These are phyloP conservation scores for Aphidius ervi DNA, from an alignment of 1,140 invertebrate genomes.

Conservation along the genomic window DNA sequence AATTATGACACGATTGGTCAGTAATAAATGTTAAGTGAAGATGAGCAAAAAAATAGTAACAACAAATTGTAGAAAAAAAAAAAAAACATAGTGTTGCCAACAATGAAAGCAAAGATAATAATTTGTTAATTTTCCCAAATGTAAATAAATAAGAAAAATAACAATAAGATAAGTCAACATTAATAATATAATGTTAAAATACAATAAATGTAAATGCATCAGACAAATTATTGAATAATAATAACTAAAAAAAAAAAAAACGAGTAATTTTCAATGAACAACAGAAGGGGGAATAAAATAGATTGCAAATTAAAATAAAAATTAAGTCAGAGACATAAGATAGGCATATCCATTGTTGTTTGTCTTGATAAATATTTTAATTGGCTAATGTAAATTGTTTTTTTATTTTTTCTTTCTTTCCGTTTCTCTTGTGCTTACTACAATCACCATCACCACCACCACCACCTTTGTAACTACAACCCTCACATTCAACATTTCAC, in stretches of 20 bases:
- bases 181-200: too few relatives aligned
- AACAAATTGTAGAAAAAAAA: too few relatives aligned
- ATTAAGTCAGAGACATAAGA: constrained; percentile 10
- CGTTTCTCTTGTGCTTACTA: too few relatives aligned
- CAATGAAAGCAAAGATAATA: too few relatives aligned
- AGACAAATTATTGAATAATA: constrained; percentile 2
- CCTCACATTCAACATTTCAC: constrained; percentile 17
- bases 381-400: constrained; percentile 34
- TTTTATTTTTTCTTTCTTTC: too few relatives aligned
- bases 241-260: constrained; percentile 12
- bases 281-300: too few relatives aligned
- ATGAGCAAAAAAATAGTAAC: constrained; percentile 10
- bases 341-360: constrained; percentile 45
- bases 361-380: constrained; percentile 55
- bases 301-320: constrained; percentile 1
- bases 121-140: too few relatives aligned
- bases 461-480: constrained; percentile 21
- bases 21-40: constrained; percentile 10
- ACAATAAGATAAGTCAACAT: too few relatives aligned
- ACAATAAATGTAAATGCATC: too few relatives aligned
- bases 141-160: too few relatives aligned
- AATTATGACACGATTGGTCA: constrained; percentile 28
- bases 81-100: too few relatives aligned
- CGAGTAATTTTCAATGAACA: background rate
- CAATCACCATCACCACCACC: too few relatives aligned